Evolutionary conservation across 2,797 vertebrate genomes (phyloP).

Genomic region (Psittacula derbiana): DNA sequence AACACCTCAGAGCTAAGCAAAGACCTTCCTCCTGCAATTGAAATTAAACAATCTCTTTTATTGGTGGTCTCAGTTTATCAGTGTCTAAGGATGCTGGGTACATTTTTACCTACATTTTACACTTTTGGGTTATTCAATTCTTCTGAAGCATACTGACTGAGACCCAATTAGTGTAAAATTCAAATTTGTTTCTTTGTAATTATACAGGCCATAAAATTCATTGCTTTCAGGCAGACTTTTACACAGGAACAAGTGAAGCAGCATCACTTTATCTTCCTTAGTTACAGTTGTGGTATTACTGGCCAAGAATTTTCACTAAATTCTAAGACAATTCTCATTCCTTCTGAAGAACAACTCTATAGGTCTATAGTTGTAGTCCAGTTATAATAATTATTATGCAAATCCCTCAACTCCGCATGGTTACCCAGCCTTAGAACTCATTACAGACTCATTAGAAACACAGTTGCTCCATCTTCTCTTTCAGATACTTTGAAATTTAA

Average conservation of each 20-base stretch:
- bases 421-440: constrained; percentile 46
- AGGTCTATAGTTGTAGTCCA: background rate
- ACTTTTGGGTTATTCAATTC: background rate
- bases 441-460: constrained; percentile 64
- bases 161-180: background rate
- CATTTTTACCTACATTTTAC: background rate
- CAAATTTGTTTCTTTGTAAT: background rate
- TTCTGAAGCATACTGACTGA: background rate
- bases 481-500: constrained; percentile 39
- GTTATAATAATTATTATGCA: constrained; percentile 39
- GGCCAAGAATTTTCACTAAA: background rate
- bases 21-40: background rate
- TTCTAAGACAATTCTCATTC: background rate
- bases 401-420: constrained; percentile 23
- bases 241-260: background rate
- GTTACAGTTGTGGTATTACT: background rate
- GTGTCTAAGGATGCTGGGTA: background rate
- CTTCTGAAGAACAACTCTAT: background rate
- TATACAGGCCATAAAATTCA: background rate
- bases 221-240: background rate
- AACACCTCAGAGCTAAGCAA: background rate
- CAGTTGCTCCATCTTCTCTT: constrained; percentile 38
- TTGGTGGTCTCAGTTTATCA: background rate
- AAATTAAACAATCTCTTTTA: background rate
- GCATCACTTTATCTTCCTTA: background rate